Percentiles rank a stretch among this genome's conserved stretches.
Evolutionary conservation across 2,113 vertebrate species (phyloP).

Genomic region (Oreochromis spilurus): DNA sequence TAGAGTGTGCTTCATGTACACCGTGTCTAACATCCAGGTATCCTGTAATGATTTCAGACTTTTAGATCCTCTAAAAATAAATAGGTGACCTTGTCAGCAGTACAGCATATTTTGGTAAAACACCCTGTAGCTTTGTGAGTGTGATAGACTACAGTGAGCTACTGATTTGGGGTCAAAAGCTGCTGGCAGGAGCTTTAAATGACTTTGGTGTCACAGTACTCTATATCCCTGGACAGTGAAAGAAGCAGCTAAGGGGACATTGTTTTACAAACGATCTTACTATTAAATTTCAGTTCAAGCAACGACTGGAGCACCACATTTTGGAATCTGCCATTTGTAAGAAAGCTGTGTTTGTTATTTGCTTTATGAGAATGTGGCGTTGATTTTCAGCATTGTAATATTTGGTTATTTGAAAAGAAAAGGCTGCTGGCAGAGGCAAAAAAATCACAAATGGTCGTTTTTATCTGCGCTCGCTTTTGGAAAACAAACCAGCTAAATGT

Average conservation of each 20-base stretch:
- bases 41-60: not conserved
- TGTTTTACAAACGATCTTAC: not conserved
- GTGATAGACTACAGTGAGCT: not conserved
- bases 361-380: not conserved
- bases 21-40: not conserved
- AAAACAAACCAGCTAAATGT: not conserved
- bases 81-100: conserved; percentile 25
- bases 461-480: not conserved
- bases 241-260: not conserved
- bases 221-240: not conserved
- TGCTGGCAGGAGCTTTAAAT: not conserved
- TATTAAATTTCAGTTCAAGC: not conserved
- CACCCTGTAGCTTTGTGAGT: not conserved
- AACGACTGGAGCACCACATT: not conserved
- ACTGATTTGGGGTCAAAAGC: conserved; percentile 28
- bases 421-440: not conserved
- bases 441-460: not conserved
- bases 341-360: not conserved
- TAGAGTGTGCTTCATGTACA: not conserved
- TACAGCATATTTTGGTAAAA: not conserved
- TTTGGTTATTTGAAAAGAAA: not conserved
- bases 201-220: not conserved
- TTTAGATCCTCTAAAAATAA: not conserved
- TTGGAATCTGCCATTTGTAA: not conserved
- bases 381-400: not conserved